phyloP scores from a whole-genome alignment of 2,797 vertebrate species.

The Lates japonicus region DNA sequence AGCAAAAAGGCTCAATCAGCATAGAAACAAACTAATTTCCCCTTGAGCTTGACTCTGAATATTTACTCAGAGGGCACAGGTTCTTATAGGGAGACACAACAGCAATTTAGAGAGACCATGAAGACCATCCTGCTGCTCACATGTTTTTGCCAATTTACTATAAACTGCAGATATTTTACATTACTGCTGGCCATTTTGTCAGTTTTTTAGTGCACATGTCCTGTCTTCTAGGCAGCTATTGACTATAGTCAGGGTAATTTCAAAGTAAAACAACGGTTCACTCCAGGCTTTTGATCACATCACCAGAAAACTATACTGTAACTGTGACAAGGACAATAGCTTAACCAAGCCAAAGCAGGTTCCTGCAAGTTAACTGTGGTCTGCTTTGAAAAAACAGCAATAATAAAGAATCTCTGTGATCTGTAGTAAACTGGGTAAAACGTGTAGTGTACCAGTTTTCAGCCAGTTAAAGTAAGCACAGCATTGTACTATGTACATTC shows the following conservation, averaged over 20 bases:
- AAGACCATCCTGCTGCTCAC: neutral
- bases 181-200: neutral
- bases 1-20: conserved; percentile 66
- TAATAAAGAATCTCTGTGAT: neutral
- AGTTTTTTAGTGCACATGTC: neutral
- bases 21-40: conserved; percentile 34
- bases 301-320: neutral
- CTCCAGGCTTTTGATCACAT: conserved; percentile 1
- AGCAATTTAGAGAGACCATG: neutral
- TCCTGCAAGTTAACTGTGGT: neutral
- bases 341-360: neutral
- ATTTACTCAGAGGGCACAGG: conserved; percentile 26
- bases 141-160: conserved; percentile 8
- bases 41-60: conserved; percentile 19
- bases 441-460: neutral
- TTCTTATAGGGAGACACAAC: neutral
- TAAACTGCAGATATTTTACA: neutral
- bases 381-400: conserved; percentile 12
- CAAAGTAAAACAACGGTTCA: neutral
- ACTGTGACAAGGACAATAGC: neutral
- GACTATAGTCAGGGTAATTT: neutral
- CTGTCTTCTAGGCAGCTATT: neutral
- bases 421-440: neutral
- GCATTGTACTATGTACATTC: neutral
- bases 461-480: conserved; percentile 1